These are phyloP conservation scores for Campoplex nolae DNA, from an alignment of 2,888 invertebrate genomes.

Conservation along the genomic window DNA sequence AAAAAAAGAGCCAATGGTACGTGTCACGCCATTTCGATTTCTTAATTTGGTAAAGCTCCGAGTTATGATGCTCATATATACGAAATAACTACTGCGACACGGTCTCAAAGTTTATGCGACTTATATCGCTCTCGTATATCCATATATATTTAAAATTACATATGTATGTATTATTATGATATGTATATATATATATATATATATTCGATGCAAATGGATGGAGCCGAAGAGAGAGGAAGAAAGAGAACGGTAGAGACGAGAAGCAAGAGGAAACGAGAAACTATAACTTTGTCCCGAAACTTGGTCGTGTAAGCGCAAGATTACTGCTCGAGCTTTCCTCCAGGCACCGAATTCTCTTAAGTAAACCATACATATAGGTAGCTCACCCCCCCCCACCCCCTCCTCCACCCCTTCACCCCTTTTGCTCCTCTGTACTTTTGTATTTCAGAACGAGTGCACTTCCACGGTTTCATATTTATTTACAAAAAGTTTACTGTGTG, in stretches of 20 bases:
- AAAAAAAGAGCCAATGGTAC: neutral
- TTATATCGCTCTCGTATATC: neutral
- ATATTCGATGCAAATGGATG: conserved; percentile 51
- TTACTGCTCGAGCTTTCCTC: conserved; percentile 56
- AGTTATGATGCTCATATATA: conserved; percentile 38
- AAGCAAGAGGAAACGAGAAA: conserved; percentile 50
- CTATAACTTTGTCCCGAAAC: conserved; percentile 60
- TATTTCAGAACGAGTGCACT: neutral
- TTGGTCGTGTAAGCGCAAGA: conserved; percentile 64
- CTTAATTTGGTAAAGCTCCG: neutral
- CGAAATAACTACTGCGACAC: conserved; percentile 23
- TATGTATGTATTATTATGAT: conserved; percentile 10
- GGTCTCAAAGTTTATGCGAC: conserved; percentile 41
- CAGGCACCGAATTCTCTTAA: conserved; percentile 49
- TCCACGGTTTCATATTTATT: conserved; percentile 4
- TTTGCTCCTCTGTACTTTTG: neutral
- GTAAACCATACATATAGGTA: conserved; percentile 39
- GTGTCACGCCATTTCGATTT: conserved; percentile 15
- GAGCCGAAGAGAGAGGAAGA: conserved; percentile 46
- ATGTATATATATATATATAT: conserved; percentile 9
- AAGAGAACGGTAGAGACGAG: conserved; percentile 44
- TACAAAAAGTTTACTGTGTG: conserved; percentile 8
- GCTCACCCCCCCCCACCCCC: neutral
- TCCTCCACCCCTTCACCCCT: too few species aligned
- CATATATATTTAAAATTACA: neutral